Evolutionary conservation across 2,797 vertebrate species (phyloP), one percentile per base, ranked within the genome.

Genomic region (Eospalax fontanierii): DNA sequence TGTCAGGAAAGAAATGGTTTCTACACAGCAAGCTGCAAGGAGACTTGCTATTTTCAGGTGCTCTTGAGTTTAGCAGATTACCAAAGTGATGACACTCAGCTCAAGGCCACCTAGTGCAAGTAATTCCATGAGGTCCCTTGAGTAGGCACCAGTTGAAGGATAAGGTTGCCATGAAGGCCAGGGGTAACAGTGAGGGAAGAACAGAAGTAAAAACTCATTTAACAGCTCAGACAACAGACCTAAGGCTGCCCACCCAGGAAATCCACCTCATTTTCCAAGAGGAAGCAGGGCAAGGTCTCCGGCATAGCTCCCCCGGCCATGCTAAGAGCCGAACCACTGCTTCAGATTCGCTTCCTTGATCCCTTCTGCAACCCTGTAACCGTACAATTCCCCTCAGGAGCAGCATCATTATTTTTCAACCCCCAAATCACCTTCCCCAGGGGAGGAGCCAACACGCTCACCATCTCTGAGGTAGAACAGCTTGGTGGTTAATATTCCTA

Each of bases 31-130:
- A 88, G 81, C 65, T 65, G 46, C 65, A 61, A 81, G 91, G 88
- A 75, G 35, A 90, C 61, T 16, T 91, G 87, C 82, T 95, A 84
- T 95, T 96, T 96, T 95, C 84, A 91, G 89, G 78, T 40, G 11
- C 86, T 93, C 70, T 40, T 21, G 38, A 86, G 66, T 63, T 95
- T 90, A 94, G 91, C 61, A 78, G 81, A 94, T 93, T 94, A 91
- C 84, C 46, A 87, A 96, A 80, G 95, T 87, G 94, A 96, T 89
- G 94, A 71, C 82, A 89, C 88, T 80, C 91, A 79, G 61, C 59
- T 90, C 89, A 95, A 89, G 93, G 92, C 66, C 21, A 46, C 46
- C 95, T 94, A 74, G 94, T 70, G 78, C 6, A n/a, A 92, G 40
- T 59, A 63, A 95, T 89, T 92, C 82, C 35, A 18, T 9, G 80